Conservation (phyloP, 2,113 vertebrate species). For the Stomatorhinus ivindoensis region DNA sequence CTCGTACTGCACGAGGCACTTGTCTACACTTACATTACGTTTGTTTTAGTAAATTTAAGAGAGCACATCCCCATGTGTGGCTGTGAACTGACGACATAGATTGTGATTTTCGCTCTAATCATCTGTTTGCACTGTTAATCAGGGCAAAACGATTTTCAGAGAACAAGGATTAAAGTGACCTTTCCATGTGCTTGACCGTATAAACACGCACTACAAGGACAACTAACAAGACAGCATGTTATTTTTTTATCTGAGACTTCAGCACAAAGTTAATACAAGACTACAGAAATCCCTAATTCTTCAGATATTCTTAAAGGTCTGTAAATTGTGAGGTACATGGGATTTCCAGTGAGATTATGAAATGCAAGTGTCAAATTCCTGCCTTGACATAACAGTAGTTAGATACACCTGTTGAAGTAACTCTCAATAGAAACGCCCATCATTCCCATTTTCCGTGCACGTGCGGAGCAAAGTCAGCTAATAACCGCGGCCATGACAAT, state of each 20-base stretch:
- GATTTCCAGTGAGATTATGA: neutral
- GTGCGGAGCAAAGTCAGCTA: neutral
- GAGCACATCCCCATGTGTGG: neutral
- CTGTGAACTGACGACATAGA: neutral
- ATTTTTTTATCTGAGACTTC: neutral
- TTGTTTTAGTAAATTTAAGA: neutral
- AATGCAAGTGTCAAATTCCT: neutral
- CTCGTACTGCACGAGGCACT: neutral
- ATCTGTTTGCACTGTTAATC: neutral
- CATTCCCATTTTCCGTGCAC: neutral
- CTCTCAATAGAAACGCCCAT: neutral
- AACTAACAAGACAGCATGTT: neutral
- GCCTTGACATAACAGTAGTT: neutral
- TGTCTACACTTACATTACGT: neutral
- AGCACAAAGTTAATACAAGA: neutral
- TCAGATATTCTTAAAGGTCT: neutral
- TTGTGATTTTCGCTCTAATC: neutral
- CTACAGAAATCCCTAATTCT: neutral
- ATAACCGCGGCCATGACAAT: neutral
- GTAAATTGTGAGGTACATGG: neutral
- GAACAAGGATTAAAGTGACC: neutral
- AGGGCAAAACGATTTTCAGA: neutral
- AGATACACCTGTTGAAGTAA: constrained; percentile 3
- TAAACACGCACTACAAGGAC: neutral
- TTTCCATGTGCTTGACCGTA: neutral